These are phyloP conservation scores for Penaeus indicus DNA, from an alignment of 1,140 invertebrate species.

Conservation along the genomic window DNA sequence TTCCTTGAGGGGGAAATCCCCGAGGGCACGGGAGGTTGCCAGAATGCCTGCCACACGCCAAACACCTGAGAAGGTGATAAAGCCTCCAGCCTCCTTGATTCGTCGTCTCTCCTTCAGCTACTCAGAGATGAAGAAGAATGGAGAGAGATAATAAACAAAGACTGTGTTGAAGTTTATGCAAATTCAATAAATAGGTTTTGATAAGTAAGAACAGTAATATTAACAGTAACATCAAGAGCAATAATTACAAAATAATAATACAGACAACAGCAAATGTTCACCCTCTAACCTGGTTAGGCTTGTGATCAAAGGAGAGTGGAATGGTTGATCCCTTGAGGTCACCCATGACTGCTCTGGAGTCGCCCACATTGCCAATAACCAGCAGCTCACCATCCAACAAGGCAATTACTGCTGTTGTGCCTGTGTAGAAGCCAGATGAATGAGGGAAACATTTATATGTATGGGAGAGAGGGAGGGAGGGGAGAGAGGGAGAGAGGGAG, in stretches of 20 bases:
- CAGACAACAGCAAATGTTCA: background rate
- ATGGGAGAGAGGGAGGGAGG: background rate
- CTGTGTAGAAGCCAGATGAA: slow-evolving; percentile 70
- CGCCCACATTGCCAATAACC: slow-evolving; percentile 95
- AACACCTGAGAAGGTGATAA: slow-evolving; percentile 94
- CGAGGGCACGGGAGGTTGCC: slow-evolving; percentile 93
- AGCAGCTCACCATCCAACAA: slow-evolving; percentile 83
- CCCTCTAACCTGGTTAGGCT: slow-evolving; percentile 88
- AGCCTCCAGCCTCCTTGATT: slow-evolving; percentile 92
- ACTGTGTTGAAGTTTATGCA: slow-evolving; percentile 16
- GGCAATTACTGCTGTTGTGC: slow-evolving; percentile 93
- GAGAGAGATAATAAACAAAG: slow-evolving; percentile 3
- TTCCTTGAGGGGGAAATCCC: slow-evolving; percentile 95
- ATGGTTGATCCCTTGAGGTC: slow-evolving; percentile 89
- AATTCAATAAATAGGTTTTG: background rate
- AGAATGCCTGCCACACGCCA: slow-evolving; percentile 96
- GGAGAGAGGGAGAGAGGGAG: background rate
- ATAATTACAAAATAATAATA: no score
- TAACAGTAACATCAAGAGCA: slow-evolving; percentile 12
- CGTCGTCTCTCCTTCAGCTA: slow-evolving; percentile 87
- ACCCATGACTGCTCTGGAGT: slow-evolving; percentile 95
- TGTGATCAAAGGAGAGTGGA: slow-evolving; percentile 95
- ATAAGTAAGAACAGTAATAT: no score
- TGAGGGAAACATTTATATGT: slow-evolving; percentile 24
- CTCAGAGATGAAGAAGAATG: background rate